Evolutionary conservation across 2,113 vertebrate species (phyloP).

Genomic region (Channa maculata): DNA sequence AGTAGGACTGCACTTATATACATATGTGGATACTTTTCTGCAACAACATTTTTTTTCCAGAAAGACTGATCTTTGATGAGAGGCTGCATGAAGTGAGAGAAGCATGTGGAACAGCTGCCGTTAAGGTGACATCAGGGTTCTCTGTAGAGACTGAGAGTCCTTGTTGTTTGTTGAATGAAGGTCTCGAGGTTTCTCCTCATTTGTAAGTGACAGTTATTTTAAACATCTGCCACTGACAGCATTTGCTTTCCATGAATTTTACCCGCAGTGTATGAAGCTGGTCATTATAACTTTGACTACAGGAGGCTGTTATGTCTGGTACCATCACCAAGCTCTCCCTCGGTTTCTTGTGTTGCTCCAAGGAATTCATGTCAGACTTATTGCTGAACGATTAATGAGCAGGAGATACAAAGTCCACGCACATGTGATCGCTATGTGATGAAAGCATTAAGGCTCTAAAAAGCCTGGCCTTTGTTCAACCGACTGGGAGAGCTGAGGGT

Average conservation of each 20-base stretch:
- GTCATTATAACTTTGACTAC: constrained; percentile 30
- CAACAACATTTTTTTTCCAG: not conserved
- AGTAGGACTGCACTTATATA: not conserved
- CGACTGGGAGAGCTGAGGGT: constrained; percentile 39
- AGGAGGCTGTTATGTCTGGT: constrained; percentile 11
- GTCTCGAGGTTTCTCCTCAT: constrained; percentile 19
- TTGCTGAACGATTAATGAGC: constrained; percentile 60
- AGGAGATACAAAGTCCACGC: constrained; percentile 34
- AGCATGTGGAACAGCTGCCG: not conserved
- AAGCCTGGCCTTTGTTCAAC: constrained; percentile 62
- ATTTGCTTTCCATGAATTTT: constrained; percentile 44
- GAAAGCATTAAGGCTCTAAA: constrained; percentile 58
- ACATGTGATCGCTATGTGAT: constrained; percentile 33
- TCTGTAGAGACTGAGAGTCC: not conserved
- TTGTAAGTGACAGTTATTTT: not conserved
- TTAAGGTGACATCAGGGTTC: not conserved
- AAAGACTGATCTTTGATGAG: not conserved
- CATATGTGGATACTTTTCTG: not conserved
- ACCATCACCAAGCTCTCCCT: constrained; percentile 18
- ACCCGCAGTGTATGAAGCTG: not conserved
- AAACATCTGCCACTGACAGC: constrained; percentile 12
- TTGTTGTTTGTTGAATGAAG: not conserved
- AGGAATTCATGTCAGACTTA: constrained; percentile 58
- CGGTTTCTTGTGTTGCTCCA: constrained; percentile 19
- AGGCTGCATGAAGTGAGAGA: not conserved